Evolutionary conservation across 2,113 vertebrate genomes (phyloP), one percentile per base, ranked within the genome.

Genomic region (Calyptomena viridis): DNA sequence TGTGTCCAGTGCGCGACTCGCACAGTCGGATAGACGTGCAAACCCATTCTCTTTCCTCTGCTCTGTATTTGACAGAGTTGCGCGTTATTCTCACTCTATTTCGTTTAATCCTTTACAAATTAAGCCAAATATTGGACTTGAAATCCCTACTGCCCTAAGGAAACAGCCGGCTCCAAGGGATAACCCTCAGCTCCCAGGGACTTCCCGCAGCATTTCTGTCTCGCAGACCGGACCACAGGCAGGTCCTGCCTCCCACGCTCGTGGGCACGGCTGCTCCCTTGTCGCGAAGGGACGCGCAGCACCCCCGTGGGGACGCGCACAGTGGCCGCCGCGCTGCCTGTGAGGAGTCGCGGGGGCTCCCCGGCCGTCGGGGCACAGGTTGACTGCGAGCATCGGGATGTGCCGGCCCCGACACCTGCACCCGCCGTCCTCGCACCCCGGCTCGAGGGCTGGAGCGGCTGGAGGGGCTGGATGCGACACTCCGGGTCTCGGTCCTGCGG

Each of bases 21-120:
- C 50, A 37, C 63, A 2, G 30, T 13, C 8, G 5, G 8, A 7
- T 0, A 20, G 52, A 40, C 40, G 2, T 8, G 1, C 37, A 44
- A 60, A 83, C 1, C 8, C 49, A 16, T 8, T 0, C 9, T 80
- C 46, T 28, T 71, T 71, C 50, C 25, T 24, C 24, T 24, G 6
- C 63, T 52, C 40, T 4, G 4, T 5, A 1, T 9, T 22, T 14
- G 30, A 3, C 28, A 19, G 39, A 7, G 22, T 11, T 39, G 40
- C 3, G 12, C 14, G 1, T 35, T 74, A 6, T 63, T 75, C 12
- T 37, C 37, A 31, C 42, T 37, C 24, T n/a, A 12, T 94, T 93
- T 91, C 60, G 23, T 96, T 96, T 82, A 83, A 40, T 62, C 55
- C 6, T 88, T 82, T 73, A 20, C 40, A 35, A 40, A 16, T 21